Percentiles rank a stretch among this genome's conserved stretches.
phyloP scores from a whole-genome alignment of 2,797 vertebrate genomes.

The Gymnoscopelus microlampas region DNA sequence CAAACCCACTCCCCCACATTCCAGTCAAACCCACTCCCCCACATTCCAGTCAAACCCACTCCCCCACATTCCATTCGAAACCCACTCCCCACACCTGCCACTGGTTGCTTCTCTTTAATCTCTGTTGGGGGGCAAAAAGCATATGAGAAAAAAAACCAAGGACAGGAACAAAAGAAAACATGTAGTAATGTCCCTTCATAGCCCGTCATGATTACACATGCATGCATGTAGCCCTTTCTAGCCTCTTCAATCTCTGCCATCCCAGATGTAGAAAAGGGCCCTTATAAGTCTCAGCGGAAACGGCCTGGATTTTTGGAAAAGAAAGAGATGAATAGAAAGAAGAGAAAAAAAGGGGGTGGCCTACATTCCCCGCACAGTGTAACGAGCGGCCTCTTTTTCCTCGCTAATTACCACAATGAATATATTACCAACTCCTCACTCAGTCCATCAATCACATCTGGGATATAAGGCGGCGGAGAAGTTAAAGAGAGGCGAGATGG shows the following conservation, averaged over 20 bases:
- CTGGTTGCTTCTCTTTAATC: constrained; percentile 7
- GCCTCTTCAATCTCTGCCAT: constrained; percentile 63
- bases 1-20: no score
- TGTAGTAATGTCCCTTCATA: constrained; percentile 36
- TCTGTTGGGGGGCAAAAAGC: background rate
- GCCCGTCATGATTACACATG: constrained; percentile 50
- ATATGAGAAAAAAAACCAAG: constrained; percentile 23
- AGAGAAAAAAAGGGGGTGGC: constrained; percentile 61
- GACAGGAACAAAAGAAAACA: constrained; percentile 27
- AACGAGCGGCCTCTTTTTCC: constrained; percentile 70
- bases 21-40: constrained; percentile 14
- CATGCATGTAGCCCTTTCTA: constrained; percentile 42
- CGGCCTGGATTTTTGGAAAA: constrained; percentile 62
- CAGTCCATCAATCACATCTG: constrained; percentile 67
- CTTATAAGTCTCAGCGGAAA: constrained; percentile 65
- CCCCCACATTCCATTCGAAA: background rate
- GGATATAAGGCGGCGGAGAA: constrained; percentile 16
- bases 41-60: constrained; percentile 13
- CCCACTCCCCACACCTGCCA: constrained; percentile 13
- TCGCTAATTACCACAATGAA: constrained; percentile 75
- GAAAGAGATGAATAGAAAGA: constrained; percentile 15
- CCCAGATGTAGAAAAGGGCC: constrained; percentile 54
- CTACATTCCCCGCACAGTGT: constrained; percentile 67
- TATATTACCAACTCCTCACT: constrained; percentile 63
- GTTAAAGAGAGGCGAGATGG: constrained; percentile 27